Evolutionary conservation across 92 coral and sea anemone species (phyloP).

Genomic region (Paramuricea clavata): DNA sequence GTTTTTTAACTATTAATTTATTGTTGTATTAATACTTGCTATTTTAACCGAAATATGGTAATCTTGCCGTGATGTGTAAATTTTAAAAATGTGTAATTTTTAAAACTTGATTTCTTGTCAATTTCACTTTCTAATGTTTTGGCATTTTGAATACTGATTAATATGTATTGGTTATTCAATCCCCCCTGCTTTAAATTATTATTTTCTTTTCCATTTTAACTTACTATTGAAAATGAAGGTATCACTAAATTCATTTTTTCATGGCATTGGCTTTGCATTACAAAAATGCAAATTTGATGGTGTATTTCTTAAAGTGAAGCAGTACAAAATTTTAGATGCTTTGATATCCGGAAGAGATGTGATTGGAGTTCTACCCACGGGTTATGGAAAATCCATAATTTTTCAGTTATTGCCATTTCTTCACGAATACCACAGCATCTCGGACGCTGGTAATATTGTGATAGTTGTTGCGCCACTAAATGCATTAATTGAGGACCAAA

Average conservation of each 20-base stretch:
- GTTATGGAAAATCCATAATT: constrained; percentile 62
- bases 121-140: too few relatives aligned
- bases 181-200: too few relatives aligned
- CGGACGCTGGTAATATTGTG: constrained; percentile 20
- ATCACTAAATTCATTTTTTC: neutral
- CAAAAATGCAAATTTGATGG: constrained; percentile 11
- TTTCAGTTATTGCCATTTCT: constrained; percentile 62
- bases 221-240: neutral
- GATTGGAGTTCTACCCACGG: constrained; percentile 67
- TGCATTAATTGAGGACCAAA: constrained; percentile 60
- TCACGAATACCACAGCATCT: constrained; percentile 34
- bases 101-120: too few relatives aligned
- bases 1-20: too few relatives aligned
- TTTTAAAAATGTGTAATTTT: too few relatives aligned
- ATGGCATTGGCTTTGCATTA: neutral
- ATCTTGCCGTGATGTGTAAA: too few relatives aligned
- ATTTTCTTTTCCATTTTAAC: too few relatives aligned
- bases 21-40: too few relatives aligned
- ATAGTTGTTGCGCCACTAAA: constrained; percentile 55
- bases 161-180: too few relatives aligned
- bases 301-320: constrained; percentile 62
- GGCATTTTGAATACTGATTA: too few relatives aligned
- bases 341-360: constrained; percentile 49
- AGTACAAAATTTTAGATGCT: constrained; percentile 54
- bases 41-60: too few relatives aligned